A percentile compares a stretch with the other conserved stretches of the same genome.
Conservation (phyloP, 2,888 invertebrate genomes). For the Exocentrus adspersus region DNA sequence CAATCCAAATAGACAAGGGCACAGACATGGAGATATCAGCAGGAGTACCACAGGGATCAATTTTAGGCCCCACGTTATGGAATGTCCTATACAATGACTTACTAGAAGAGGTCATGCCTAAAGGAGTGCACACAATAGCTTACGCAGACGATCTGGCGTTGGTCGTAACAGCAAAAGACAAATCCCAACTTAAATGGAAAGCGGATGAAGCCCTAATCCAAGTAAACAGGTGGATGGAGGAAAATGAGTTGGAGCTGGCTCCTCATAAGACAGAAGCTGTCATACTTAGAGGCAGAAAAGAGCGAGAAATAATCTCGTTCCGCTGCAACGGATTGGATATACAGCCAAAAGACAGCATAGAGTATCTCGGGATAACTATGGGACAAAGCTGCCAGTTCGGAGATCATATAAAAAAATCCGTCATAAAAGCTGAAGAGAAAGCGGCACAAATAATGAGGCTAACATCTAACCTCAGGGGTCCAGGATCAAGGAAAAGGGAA, state of each 20-base stretch:
- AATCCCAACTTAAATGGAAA: background rate
- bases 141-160: constrained; percentile 14
- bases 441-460: background rate
- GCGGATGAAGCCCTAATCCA: too few relatives aligned
- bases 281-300: too few relatives aligned
- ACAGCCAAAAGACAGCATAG: too few relatives aligned
- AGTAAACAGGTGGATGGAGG: too few relatives aligned
- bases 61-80: constrained; percentile 3
- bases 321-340: too few relatives aligned
- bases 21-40: too few relatives aligned
- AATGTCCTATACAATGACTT: constrained; percentile 16
- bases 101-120: background rate
- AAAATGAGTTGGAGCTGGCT: too few relatives aligned
- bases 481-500: background rate
- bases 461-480: constrained; percentile 1
- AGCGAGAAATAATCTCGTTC: too few relatives aligned
- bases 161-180: background rate
- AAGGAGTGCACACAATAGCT: background rate
- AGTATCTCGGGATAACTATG: too few relatives aligned
- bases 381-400: background rate
- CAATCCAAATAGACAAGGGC: too few relatives aligned
- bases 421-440: background rate
- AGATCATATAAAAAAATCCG: background rate
- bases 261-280: too few relatives aligned
- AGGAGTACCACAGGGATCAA: too few relatives aligned